These are phyloP conservation scores for Chrysolina haemoptera DNA, from an alignment of 2,888 invertebrate genomes.

Conservation along the genomic window DNA sequence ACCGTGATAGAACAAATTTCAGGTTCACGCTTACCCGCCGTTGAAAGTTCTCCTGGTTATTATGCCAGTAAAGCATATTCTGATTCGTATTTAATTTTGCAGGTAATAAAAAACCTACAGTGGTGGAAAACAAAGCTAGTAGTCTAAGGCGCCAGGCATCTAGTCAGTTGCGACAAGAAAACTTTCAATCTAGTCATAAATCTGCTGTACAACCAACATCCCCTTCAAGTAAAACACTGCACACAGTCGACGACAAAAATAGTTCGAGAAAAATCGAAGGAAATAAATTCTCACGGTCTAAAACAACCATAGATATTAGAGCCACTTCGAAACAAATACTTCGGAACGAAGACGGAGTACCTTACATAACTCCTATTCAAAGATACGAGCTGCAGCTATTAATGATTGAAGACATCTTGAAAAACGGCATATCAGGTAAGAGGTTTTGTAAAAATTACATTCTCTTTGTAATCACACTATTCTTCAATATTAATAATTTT, in stretches of 20 bases:
- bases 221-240: conserved; percentile 33
- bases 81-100: neutral
- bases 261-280: conserved; percentile 45
- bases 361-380: conserved; percentile 76
- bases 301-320: conserved; percentile 66
- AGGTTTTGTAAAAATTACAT: neutral
- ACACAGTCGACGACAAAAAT: conserved; percentile 36
- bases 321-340: conserved; percentile 61
- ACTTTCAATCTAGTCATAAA: conserved; percentile 44
- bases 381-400: conserved; percentile 82
- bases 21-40: too few species aligned
- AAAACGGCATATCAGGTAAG: conserved; percentile 70
- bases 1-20: too few species aligned
- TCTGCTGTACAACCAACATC: conserved; percentile 11
- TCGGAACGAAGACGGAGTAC: conserved; percentile 71
- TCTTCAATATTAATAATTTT: too few species aligned
- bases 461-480: too few species aligned
- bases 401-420: conserved; percentile 82
- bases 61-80: too few species aligned
- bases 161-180: conserved; percentile 49
- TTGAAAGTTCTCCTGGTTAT: too few species aligned
- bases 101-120: conserved; percentile 45
- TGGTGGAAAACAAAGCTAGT: conserved; percentile 56
- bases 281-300: conserved; percentile 67
- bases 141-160: conserved; percentile 55